Evolutionary conservation across 2,797 vertebrate species (phyloP), one percentile per base, ranked within the genome.

Genomic region (Melopsittacus undulatus): DNA sequence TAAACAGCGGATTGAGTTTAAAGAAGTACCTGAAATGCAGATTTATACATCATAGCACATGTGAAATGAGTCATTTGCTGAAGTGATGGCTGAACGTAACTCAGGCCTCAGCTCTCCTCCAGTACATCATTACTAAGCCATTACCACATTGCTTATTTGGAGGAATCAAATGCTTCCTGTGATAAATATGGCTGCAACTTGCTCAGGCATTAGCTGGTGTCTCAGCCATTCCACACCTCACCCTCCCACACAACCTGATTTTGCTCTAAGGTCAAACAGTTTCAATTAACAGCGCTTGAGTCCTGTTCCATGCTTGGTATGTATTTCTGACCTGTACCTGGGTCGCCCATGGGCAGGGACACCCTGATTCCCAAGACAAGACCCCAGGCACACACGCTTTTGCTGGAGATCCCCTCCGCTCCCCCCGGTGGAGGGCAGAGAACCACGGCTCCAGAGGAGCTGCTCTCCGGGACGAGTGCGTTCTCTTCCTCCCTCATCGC

Each of bases 221-320:
- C 36, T 30, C 52, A 11, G 57, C 22, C 5, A 1, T 74, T 26
- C 21, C 77, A 59, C 32, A 20, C 23, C 40, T 43, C 46, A 9
- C 17, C 29, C 21, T 67, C 20, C 43, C 72, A 32, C 30, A 21
- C 19, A 6, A 21, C 36, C 30, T 14, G 24, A 21, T 34, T 36
- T 34, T n/a, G n/a, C 49, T n/a, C 64, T 4, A 43, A 51, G 45
- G 20, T 57, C 20, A 56, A 14, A 46, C 2, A 8, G 18, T 51
- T 67, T 22, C 59, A 34, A 0, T 36, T 20, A 36, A 38, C 34
- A 6, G 13, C 3, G 0, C 30, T 4, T 7, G 9, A 56, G 54
- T 5, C 54, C 24, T 34, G 22, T 48, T 23, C 32, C 48, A 15
- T 4, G 17, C 66, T 73, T 16, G 1, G 19, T 18, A 10, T 1